A percentile compares a stretch with the other conserved stretches of the same genome.
Conservation (phyloP, 2,888 invertebrate species). For the Drosophila seclusa region DNA sequence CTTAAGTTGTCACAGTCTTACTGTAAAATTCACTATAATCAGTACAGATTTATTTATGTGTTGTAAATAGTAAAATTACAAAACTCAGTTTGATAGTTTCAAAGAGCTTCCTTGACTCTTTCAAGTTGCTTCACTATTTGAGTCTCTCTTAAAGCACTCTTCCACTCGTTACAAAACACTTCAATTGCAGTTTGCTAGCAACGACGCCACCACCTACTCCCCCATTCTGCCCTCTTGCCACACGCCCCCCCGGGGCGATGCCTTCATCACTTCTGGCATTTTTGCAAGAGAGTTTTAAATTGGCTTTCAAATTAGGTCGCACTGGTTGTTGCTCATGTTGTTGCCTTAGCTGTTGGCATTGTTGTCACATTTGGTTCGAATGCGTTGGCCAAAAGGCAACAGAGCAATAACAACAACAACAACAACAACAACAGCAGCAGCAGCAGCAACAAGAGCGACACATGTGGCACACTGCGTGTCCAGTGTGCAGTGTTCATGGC, state of each 20-base stretch:
- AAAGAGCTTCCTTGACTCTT: not conserved
- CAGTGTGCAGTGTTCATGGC: conserved; percentile 30
- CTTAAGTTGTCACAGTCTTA: not conserved
- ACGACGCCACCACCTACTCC: not conserved
- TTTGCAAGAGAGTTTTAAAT: conserved; percentile 58
- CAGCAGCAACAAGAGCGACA: conserved; percentile 23
- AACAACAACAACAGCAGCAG: conserved; percentile 4
- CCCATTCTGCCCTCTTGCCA: not conserved
- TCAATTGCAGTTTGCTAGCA: conserved; percentile 14
- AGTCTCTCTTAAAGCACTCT: not conserved
- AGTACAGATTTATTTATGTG: not conserved
- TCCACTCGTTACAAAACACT: not conserved
- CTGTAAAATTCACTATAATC: not conserved
- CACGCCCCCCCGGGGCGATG: not conserved
- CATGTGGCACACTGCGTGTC: conserved; percentile 43
- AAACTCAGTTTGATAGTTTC: not conserved
- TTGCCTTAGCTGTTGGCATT: conserved; percentile 52
- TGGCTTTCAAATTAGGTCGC: conserved; percentile 70
- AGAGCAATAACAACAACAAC: conserved; percentile 30
- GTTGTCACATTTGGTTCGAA: conserved; percentile 74
- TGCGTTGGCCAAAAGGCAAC: conserved; percentile 53
- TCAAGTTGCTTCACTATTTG: not conserved
- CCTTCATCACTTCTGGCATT: conserved; percentile 20
- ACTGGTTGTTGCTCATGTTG: conserved; percentile 48
- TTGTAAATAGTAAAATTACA: not conserved